These are phyloP conservation scores for Morus bassanus DNA, from an alignment of 2,797 vertebrate species.

Conservation along the genomic window DNA sequence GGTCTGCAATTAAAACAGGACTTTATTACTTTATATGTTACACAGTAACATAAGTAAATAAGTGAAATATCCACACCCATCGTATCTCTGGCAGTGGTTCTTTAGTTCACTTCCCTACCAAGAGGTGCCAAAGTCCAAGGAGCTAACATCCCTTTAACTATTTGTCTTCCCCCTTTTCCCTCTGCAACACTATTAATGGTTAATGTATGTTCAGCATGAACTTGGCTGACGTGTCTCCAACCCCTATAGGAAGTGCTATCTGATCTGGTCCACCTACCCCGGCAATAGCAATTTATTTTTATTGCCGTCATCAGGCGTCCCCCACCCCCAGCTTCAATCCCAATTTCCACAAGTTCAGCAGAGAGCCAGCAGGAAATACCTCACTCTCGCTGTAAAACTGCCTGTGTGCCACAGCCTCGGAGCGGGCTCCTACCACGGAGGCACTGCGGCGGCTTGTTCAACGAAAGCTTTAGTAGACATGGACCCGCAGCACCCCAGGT, in stretches of 20 bases:
- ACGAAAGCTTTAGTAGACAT: not conserved
- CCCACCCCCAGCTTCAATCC: not conserved
- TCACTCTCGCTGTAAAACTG: not conserved
- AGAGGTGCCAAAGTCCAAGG: conserved; percentile 5
- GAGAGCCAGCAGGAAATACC: conserved; percentile 17
- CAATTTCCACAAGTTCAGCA: not conserved
- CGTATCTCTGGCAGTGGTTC: conserved; percentile 4
- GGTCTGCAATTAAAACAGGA: not conserved
- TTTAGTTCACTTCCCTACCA: conserved; percentile 10
- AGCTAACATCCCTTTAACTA: conserved; percentile 23
- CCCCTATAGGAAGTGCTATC: not conserved
- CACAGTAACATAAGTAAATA: conserved; percentile 34
- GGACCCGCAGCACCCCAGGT: not conserved
- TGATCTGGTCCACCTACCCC: not conserved
- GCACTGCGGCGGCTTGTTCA: not conserved
- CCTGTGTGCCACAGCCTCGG: not conserved
- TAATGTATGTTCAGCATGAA: not conserved
- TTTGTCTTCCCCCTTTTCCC: not conserved
- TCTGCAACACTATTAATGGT: not conserved
- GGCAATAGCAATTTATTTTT: conserved; percentile 11
- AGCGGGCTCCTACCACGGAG: not conserved
- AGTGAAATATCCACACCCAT: conserved; percentile 40
- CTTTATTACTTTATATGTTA: not conserved
- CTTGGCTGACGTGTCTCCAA: not conserved
- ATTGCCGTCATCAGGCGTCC: not conserved